phyloP scores from a whole-genome alignment of 2,888 invertebrate species.

The Lasioglossum lativentre region DNA sequence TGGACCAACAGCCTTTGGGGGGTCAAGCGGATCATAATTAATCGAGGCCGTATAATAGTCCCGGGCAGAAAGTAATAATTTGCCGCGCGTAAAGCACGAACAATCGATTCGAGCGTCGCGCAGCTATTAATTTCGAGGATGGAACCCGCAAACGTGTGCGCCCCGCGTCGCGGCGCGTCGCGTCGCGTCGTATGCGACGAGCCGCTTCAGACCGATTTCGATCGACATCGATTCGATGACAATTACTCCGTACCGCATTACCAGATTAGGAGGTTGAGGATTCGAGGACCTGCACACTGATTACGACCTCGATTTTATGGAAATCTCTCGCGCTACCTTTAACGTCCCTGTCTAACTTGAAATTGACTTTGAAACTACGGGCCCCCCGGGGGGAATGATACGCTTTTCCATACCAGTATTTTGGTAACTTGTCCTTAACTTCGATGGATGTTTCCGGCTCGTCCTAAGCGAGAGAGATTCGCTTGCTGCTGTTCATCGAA shows the following conservation, averaged over 20 bases:
- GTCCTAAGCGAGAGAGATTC: conserved; percentile 25
- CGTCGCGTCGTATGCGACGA: no score
- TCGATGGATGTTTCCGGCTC: conserved; percentile 37
- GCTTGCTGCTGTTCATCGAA: background rate
- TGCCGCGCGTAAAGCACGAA: conserved; percentile 16
- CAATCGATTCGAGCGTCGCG: conserved; percentile 6
- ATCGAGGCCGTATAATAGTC: background rate
- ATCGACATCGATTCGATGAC: background rate
- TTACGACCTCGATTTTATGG: conserved; percentile 19
- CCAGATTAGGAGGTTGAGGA: conserved; percentile 1
- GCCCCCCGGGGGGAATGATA: conserved; percentile 27
- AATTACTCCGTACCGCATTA: background rate
- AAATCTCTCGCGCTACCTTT: conserved; percentile 33
- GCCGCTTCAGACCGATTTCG: background rate
- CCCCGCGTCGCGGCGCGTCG: no score
- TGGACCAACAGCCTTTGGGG: background rate
- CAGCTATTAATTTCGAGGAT: conserved; percentile 17
- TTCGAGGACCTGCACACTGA: background rate
- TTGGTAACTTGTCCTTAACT: conserved; percentile 39
- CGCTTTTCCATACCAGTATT: conserved; percentile 42
- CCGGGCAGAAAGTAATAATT: conserved; percentile 25
- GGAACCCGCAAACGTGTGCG: background rate
- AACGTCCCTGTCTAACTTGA: conserved; percentile 36
- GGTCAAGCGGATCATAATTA: conserved; percentile 20
- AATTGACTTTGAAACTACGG: conserved; percentile 54